Conservation (phyloP, 53 echinoderm and acorn worm genomes). For the Apostichopus leukothele region DNA sequence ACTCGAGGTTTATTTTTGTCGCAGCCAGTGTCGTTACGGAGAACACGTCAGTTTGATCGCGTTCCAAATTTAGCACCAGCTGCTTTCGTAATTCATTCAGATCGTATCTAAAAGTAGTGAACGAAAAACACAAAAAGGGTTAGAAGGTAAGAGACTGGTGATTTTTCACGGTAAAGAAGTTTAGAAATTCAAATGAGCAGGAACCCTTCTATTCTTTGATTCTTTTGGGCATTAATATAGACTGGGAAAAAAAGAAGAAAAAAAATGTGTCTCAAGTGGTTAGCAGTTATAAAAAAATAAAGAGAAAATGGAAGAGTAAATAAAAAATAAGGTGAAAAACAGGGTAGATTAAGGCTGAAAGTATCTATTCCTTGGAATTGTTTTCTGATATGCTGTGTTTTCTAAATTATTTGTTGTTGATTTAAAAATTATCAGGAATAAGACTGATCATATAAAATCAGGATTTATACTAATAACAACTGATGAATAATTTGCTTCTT, state of each 20-base stretch:
- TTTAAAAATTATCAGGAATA: not conserved
- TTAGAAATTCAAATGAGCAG: constrained; percentile 29
- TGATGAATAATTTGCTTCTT: too few species aligned
- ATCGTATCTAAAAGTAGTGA: constrained; percentile 25
- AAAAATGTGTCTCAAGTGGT: not conserved
- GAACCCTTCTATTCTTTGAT: not conserved
- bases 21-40: constrained; percentile 41
- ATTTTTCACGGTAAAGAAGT: constrained; percentile 7
- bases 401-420: not conserved
- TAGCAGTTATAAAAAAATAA: not conserved
- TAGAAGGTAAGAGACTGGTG: not conserved
- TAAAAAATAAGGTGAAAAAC: too few species aligned
- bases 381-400: not conserved
- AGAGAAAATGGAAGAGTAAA: not conserved
- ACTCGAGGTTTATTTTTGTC: constrained; percentile 27
- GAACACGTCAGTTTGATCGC: constrained; percentile 43
- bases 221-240: not conserved
- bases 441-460: too few species aligned
- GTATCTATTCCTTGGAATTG: not conserved
- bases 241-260: too few species aligned
- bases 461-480: too few species aligned
- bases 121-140: not conserved
- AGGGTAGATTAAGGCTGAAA: not conserved
- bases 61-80: constrained; percentile 39
- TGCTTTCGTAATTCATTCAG: constrained; percentile 41